Base-by-base conservation (phyloP, 2,888 invertebrate genomes). In the Uloborus plumipes region DNA sequence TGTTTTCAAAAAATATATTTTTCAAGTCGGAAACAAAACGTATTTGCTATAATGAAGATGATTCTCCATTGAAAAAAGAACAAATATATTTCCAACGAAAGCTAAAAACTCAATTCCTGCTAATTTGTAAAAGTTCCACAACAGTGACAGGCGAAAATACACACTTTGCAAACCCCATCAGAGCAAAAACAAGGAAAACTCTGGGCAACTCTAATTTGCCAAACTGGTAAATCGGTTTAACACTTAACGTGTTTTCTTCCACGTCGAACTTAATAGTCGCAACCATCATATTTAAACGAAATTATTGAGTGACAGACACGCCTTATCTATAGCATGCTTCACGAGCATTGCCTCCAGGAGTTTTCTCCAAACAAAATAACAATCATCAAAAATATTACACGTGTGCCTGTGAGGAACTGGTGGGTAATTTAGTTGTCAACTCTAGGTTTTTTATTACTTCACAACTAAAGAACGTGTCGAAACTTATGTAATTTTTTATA, bases 381-480 rank as follows among this genome's bases (percentile, higher is more conserved):
- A 69, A 80, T 80, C 59, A 74, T 80, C 80, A 62, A 62, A n/a
- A 73, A 39, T 18, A 74, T 69, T 55, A 55, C 59, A 58, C 66
- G 73, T 79, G 79, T 67, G 67, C 26, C 73, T 67, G 50, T 65
- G 78, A 64, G 65, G 64, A 62, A 64, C 78, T 18, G 74, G 59
- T 62, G 62, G 73, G 80, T 80, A 80, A 80, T 80, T 80, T 80
- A 80, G 67, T 73, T 80, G 80, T 80, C 80, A 80, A 69, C 31
- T 22, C 31, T 15, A 26, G 72, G 67, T 79, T 79, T 79, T 79
- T 79, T 73, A 79, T 73, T 53, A 73, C 75, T 53, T 51, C 26
- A 16, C 50, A 65, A 55, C 51, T 16, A 53, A 64, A 64, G 66
- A 66, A 69, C 80, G 80, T 80, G 80, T 80, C 22, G 67, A 55